Base-by-base conservation (phyloP, 2,797 vertebrate species). In the Scarus forsteni region DNA sequence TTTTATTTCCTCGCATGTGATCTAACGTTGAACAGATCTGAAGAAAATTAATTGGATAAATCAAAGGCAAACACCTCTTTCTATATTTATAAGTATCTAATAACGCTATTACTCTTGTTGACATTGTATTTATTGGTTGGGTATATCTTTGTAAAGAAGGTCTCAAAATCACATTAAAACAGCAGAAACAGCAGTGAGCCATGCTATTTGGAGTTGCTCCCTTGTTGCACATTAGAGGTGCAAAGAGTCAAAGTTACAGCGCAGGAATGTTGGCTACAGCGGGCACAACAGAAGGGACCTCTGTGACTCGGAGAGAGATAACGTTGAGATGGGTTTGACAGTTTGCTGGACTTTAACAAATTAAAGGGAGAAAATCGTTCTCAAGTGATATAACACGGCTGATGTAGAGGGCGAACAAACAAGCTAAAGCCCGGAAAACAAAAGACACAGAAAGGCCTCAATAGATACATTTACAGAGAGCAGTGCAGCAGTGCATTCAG, bases 51-150 rank as follows among this genome's bases (percentile, higher is more conserved):
- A 89, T 85, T 62, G 79, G 84, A 88, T 94, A 92, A 94, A 93
- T 94, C 90, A 93, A 92, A 83, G 56, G 66, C 66, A 79, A 90
- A 60, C 80, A 82, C 64, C 86, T 89, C 72, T 88, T 94, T 93
- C 93, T 89, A 92, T 92, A 95, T 94, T 94, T 93, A 94, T 91
- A 89, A 84, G 80, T 65, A 74, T 83, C 79, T 92, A 94, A 93
- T 93, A 84, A 91, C 82, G 75, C 82, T 57, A 89, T 94, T 80
- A 89, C 83, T 95, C 92, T 89, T 78, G 73, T 58, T 92, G 93
- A 88, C 92, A 66, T 77, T 83, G 55, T 75, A 83, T 89, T 91
- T 93, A 93, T 93, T 93, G 87, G 77, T 51, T 69, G 79, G 65
- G 83, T 90, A 86, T 81, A 85, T 87, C 81, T 81, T 69, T 15